Base-by-base conservation (phyloP, 2,888 invertebrate genomes). In the Sipunculus nudus region DNA sequence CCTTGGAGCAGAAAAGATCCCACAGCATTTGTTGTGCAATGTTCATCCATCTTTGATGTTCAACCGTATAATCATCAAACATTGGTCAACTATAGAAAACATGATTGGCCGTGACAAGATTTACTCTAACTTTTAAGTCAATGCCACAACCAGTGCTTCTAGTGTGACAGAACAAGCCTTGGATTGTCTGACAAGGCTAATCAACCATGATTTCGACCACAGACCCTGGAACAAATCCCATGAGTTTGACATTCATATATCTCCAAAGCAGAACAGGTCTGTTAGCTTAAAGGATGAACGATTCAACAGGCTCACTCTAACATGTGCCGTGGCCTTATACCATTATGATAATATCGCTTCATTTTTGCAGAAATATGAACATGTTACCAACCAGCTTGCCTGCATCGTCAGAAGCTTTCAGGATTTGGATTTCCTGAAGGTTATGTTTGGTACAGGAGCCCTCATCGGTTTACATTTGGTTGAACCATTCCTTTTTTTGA, bases 321-420 rank as follows among this genome's bases (percentile, higher is more conserved):
- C 47, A 2, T 55, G 47, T 55, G 55, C 47, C 10, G 26, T 47
- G 21, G n/a, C 19, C 32, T 26, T 55, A 13, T 55, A 47, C 21
- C 47, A 55, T 32, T 25, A 32, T 13, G 47, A 55, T 21, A 47
- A 55, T 23, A 23, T 55, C 16, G 19, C 47, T 4, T 29, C 46
- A 2, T 55, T 47, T 46, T 26, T 48, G 19, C 26, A 47, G 47
- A 48, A 56, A 2, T 50, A 40, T 41, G 57, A 57, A 13, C 48
- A 57, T 29, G 49, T 56, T 25, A 56, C 39, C n/a, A 57, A 57
- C 41, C 49, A 57, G 41, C 35, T 57, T 21, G 39, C 41, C n/a
- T 57, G 57, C 41, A 50, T 50, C 21, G 41, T 57, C 21, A 28
- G 50, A 40, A 50, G 49, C 31, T 57, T 57, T 32, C 23, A 41